Evolutionary conservation across 2,888 invertebrate species (phyloP), one percentile per base, ranked within the genome.

Genomic region (Troides oblongomaculatus): DNA sequence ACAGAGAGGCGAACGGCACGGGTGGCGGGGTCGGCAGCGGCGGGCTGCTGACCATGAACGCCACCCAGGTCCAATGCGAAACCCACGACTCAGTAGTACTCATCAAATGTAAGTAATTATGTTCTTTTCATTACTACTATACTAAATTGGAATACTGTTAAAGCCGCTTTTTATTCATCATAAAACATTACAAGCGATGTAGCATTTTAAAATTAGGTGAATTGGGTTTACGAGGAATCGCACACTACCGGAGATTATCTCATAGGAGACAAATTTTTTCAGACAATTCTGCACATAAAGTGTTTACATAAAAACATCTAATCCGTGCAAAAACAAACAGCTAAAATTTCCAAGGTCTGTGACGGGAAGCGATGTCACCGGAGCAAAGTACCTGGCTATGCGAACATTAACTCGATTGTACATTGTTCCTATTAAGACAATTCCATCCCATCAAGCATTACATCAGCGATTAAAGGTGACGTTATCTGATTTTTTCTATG

Each of bases 61-160:
- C 90, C 89, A 90, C 90, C 91, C 93, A 90, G 87, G 95, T 95
- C 94, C 95, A 95, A 86, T 94, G 95, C 84, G 94, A 92, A 89
- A 91, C 94, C 89, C 94, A 94, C 86, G 95, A 95, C 91, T 95
- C 95, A 80, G 95, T 95, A 84, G 94, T 95, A 79, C 94, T 95
- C 88, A 95, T 95, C 84, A 95, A 95, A 93, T 95, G 95, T 95
- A 93, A 95, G 95, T 94, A 82, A 57, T 2, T 58, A 58, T 23
- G 14, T 14, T 21, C 50, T 50, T 50, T 53, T 10, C 14, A 30
- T 46, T 53, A 53, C 7, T 4, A 53, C n/a, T 53, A n/a, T 7
- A 53, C n/a, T 53, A 53, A n/a, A 53, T 53, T 50, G 5, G 50
- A 17, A 17, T n/a, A n/a, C 5, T 18, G n/a, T 6, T n/a, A 6